Evolutionary conservation across 2,113 vertebrate genomes (phyloP), one percentile per base, ranked within the genome.

Genomic region (Microcebus ravelobensis): DNA sequence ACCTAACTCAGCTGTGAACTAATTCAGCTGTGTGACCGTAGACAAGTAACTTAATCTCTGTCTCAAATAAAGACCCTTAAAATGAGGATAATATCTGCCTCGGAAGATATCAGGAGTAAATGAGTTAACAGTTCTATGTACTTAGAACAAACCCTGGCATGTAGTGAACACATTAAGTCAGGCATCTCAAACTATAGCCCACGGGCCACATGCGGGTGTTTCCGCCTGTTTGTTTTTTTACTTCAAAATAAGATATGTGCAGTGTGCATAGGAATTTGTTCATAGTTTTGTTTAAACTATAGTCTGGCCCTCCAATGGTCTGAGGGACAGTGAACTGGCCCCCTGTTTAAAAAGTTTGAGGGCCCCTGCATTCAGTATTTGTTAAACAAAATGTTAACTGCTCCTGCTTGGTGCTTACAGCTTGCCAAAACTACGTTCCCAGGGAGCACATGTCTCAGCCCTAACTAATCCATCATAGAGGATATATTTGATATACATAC

Each of bases 301-400:
- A 45, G 45, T 45, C 45, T 8, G 45, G 45, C 45, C 45, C 45
- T 45, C 45, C 45, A 45, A 45, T 8, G 45, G 45, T 45, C 45
- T 45, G 45, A 45, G 45, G 45, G 45, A 45, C 45, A 45, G 45
- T 45, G 45, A 45, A 45, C 45, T 45, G 45, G 45, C 45, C 45
- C 8, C 45, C 45, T 45, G 45, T 45, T 45, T 45, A 45, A 45
- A 45, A 45, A 45, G 45, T 45, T 45, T 45, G 45, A 45, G 45
- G 45, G 7, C 45, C 42, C 45, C 45, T 45, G 45, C 45, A 45
- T 45, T 45, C 45, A 45, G 5, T 34, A 34, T 73, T 83, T 71
- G n/a, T 68, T 91, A 77, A 95, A 48, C 50, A 61, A 50, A 89
- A 63, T 12, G 82, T 55, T 86, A 92, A 87, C 67, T 68, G 39